Evolutionary conservation across 1,140 invertebrate genomes (phyloP).

Genomic region (Whitmania pigra): DNA sequence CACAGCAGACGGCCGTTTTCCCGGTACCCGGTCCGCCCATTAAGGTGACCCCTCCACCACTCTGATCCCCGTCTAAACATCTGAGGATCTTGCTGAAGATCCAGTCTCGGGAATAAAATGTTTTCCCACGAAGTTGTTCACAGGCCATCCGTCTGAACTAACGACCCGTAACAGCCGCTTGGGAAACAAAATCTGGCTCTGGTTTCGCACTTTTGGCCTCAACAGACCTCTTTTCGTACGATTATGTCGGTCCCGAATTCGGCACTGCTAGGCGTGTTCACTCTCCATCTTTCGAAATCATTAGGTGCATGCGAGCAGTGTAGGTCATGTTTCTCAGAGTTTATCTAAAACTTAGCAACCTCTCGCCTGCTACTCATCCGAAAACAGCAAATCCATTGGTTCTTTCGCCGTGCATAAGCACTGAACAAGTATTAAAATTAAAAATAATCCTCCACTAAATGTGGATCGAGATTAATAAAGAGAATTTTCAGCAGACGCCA

Average conservation of each 20-base stretch:
- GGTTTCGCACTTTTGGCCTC: neutral
- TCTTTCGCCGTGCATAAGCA: too few relatives aligned
- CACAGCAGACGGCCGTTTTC: slow-evolving; percentile 61
- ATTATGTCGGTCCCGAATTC: neutral
- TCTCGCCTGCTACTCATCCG: too few relatives aligned
- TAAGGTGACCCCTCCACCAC: slow-evolving; percentile 56
- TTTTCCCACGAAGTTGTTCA: slow-evolving; percentile 32
- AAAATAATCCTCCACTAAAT: too few relatives aligned
- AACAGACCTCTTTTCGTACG: neutral
- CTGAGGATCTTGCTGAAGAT: slow-evolving; percentile 82
- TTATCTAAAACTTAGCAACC: too few relatives aligned
- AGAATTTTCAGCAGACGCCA: too few relatives aligned
- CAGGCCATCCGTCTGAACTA: slow-evolving; percentile 16
- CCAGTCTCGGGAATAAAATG: slow-evolving; percentile 75
- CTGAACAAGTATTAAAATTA: too few relatives aligned
- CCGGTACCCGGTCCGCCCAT: slow-evolving; percentile 78
- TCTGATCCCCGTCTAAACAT: slow-evolving; percentile 55
- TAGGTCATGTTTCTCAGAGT: too few relatives aligned
- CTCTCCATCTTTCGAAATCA: neutral
- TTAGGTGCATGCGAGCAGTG: neutral
- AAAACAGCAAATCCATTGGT: too few relatives aligned
- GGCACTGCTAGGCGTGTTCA: neutral
- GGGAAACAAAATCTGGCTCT: neutral
- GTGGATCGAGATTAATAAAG: too few relatives aligned
- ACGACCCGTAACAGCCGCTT: neutral